phyloP scores from a whole-genome alignment of 2,797 vertebrate genomes.

The Morus bassanus region DNA sequence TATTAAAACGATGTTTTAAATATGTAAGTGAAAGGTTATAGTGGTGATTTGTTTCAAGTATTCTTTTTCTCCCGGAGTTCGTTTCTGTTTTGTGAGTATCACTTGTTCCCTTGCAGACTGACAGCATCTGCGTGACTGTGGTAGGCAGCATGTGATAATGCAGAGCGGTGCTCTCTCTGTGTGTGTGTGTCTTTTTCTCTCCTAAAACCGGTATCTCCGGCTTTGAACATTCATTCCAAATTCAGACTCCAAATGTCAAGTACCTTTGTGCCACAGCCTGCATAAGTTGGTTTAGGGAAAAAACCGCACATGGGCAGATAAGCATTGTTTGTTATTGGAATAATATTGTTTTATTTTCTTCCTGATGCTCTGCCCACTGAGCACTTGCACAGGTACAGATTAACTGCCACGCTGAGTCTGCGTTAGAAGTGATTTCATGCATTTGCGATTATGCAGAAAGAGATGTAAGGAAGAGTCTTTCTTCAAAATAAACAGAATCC shows the following conservation, averaged over 20 bases:
- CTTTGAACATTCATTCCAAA: slow-evolving; percentile 11
- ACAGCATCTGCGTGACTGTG: background rate
- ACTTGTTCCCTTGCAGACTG: background rate
- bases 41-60: background rate
- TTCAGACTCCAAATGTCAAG: background rate
- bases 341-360: background rate
- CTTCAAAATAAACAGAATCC: slow-evolving; percentile 60
- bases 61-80: background rate
- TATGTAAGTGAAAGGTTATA: background rate
- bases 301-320: background rate
- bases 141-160: background rate
- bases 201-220: background rate
- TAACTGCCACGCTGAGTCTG: background rate
- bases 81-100: background rate
- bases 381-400: slow-evolving; percentile 39
- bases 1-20: background rate
- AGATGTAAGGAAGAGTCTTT: slow-evolving; percentile 27
- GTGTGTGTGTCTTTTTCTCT: background rate
- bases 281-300: background rate
- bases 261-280: background rate
- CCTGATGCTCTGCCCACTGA: background rate
- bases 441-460: slow-evolving; percentile 23
- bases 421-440: background rate
- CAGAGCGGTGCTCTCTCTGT: background rate
- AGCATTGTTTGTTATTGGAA: background rate